A percentile compares a stretch with the other conserved stretches of the same genome.
phyloP scores from a whole-genome alignment of 1,140 invertebrate genomes.

The Elysia chlorotica region DNA sequence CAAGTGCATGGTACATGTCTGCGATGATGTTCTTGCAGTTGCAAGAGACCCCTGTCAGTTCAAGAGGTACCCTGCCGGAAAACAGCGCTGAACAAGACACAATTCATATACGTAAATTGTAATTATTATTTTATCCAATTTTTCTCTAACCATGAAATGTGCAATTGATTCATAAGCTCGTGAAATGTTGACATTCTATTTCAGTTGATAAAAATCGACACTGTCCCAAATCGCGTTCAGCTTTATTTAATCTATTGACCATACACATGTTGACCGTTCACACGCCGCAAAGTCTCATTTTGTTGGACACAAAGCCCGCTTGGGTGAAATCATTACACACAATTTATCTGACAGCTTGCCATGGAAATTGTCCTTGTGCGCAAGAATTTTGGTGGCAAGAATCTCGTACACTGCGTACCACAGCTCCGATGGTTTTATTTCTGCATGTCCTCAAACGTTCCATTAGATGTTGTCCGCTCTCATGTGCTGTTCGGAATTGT shows the following conservation, averaged over 20 bases:
- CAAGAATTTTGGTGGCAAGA: background rate
- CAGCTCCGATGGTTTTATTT: background rate
- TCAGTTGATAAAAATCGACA: background rate
- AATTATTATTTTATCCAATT: background rate
- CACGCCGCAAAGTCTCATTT: background rate
- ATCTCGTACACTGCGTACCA: background rate
- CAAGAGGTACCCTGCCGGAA: background rate
- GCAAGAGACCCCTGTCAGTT: background rate
- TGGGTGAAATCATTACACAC: background rate
- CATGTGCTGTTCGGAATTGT: background rate
- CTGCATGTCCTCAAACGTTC: background rate
- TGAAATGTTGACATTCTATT: background rate
- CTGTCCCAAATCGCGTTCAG: background rate
- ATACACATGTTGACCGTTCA: background rate
- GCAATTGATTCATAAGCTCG: background rate
- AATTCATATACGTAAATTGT: background rate
- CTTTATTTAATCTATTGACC: background rate
- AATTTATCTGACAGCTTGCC: background rate
- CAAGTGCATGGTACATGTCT: background rate
- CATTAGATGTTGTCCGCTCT: background rate
- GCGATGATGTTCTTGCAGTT: background rate
- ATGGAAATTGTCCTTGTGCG: background rate
- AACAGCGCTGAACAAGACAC: background rate
- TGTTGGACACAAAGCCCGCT: background rate
- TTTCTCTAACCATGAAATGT: background rate